phyloP scores from a whole-genome alignment of 1,140 invertebrate species.

The Lordiphosa clarofinis region DNA sequence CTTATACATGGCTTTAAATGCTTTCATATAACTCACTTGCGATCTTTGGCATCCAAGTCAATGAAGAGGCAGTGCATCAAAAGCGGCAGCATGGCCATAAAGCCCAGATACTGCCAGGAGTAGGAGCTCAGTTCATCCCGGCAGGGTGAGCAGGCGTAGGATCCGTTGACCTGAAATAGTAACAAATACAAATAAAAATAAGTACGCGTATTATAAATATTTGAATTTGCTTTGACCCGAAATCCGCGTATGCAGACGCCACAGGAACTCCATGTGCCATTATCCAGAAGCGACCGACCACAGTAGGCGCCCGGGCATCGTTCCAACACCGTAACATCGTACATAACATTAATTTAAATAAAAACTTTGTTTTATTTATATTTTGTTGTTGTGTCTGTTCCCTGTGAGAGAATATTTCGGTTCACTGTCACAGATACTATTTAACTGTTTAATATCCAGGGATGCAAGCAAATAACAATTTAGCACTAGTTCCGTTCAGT shows the following conservation, averaged over 20 bases:
- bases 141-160: conserved; percentile 87
- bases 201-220: too few relatives aligned
- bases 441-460: too few relatives aligned
- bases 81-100: conserved; percentile 92
- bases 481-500: too few relatives aligned
- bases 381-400: too few relatives aligned
- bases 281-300: conserved; percentile 84
- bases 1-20: too few relatives aligned
- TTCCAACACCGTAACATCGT: conserved; percentile 34
- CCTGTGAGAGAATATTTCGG: too few relatives aligned
- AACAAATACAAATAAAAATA: too few relatives aligned
- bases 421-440: too few relatives aligned
- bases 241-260: conserved; percentile 93
- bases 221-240: conserved; percentile 80
- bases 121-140: conserved; percentile 89
- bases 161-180: conserved; percentile 82
- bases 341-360: too few relatives aligned
- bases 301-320: conserved; percentile 93
- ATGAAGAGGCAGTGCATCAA: conserved; percentile 96
- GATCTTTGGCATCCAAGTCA: conserved; percentile 88
- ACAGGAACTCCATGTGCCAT: conserved; percentile 88
- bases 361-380: too few relatives aligned
- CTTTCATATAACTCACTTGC: conserved; percentile 81
- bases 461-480: too few relatives aligned
- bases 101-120: conserved; percentile 96